phyloP scores from a whole-genome alignment of 1,140 invertebrate species.

The Aphidius ervi region DNA sequence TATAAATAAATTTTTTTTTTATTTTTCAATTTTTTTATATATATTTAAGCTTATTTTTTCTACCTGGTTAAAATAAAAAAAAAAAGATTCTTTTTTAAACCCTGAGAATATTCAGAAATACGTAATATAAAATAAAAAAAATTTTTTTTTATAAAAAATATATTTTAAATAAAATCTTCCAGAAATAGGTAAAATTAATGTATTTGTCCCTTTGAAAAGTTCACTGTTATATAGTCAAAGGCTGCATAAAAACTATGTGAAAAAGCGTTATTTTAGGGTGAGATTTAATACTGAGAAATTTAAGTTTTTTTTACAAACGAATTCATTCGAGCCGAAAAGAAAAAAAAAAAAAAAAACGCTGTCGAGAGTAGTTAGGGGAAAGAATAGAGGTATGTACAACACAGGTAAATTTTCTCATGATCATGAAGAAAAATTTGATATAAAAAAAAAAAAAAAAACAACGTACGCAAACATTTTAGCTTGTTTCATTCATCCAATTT shows the following conservation, averaged over 20 bases:
- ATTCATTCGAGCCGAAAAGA: slow-evolving; percentile 32
- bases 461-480: slow-evolving; percentile 49
- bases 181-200: neutral
- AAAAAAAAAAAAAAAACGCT: too few relatives aligned
- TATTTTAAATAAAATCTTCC: slow-evolving; percentile 6
- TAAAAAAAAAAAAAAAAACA: slow-evolving; percentile 36
- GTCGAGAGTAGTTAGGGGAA: slow-evolving; percentile 14
- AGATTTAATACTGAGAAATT: slow-evolving; percentile 43
- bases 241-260: slow-evolving; percentile 51
- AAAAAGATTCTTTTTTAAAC: too few relatives aligned
- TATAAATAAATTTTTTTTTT: too few relatives aligned
- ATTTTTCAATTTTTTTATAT: too few relatives aligned
- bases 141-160: neutral
- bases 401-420: slow-evolving; percentile 49
- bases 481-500: slow-evolving; percentile 25
- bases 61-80: too few relatives aligned
- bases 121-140: too few relatives aligned
- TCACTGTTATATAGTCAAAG: too few relatives aligned
- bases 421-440: slow-evolving; percentile 38
- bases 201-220: too few relatives aligned
- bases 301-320: slow-evolving; percentile 18
- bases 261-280: slow-evolving; percentile 53
- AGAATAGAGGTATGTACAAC: slow-evolving; percentile 22
- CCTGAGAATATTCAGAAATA: too few relatives aligned
- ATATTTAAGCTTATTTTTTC: too few relatives aligned